Percentiles rank a stretch among this genome's conserved stretches.
phyloP scores from a whole-genome alignment of 2,797 vertebrate species.

The Melanotaenia nigrans region DNA sequence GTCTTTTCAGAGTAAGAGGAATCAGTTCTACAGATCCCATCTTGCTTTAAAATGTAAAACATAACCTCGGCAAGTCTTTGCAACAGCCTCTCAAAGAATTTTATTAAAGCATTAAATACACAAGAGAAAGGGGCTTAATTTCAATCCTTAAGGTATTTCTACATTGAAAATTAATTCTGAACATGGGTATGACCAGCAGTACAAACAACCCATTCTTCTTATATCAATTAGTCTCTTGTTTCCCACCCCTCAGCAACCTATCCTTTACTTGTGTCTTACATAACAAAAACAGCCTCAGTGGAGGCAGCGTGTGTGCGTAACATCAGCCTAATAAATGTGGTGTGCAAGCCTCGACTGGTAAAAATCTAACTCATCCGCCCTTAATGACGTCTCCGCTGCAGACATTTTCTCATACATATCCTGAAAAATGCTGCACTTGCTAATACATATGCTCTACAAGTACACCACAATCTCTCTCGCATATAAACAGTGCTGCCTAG shows the following conservation, averaged over 20 bases:
- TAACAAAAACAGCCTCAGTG: slow-evolving; percentile 59
- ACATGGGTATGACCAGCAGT: slow-evolving; percentile 19
- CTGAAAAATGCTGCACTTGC: slow-evolving; percentile 10
- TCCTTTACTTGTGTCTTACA: slow-evolving; percentile 57
- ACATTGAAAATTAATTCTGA: not conserved
- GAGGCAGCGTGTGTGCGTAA: slow-evolving; percentile 14
- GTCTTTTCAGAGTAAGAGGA: not conserved
- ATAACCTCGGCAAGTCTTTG: not conserved
- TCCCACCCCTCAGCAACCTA: slow-evolving; percentile 55
- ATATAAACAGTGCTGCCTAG: slow-evolving; percentile 53
- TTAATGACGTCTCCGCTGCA: not conserved
- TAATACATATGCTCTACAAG: slow-evolving; percentile 39
- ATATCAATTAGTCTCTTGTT: slow-evolving; percentile 71
- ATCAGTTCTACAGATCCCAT: not conserved
- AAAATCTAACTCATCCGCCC: slow-evolving; percentile 43
- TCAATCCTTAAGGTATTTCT: not conserved
- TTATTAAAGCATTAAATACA: not conserved
- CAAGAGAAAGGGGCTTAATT: not conserved
- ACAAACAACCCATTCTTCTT: slow-evolving; percentile 59
- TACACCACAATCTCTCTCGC: slow-evolving; percentile 19
- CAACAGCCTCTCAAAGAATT: not conserved
- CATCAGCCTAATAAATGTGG: slow-evolving; percentile 2
- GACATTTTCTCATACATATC: not conserved
- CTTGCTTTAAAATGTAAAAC: not conserved
- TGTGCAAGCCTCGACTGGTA: slow-evolving; percentile 49